phyloP scores from a whole-genome alignment of 2,797 vertebrate species.

The Cossypha polioptera region DNA sequence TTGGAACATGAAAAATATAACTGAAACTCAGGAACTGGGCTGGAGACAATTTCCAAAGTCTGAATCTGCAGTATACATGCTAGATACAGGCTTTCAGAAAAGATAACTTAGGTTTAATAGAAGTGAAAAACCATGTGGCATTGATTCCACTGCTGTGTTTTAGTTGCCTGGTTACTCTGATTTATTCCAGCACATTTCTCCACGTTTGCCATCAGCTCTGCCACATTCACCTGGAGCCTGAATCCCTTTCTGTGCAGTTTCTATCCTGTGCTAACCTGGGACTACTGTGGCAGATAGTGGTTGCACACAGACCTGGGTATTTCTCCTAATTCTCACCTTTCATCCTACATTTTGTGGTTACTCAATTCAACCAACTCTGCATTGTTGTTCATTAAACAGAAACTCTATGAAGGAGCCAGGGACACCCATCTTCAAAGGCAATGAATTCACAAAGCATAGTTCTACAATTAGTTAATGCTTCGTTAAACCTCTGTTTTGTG shows the following conservation, averaged over 20 bases:
- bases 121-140: accelerated
- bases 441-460: neutral
- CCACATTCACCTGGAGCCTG: neutral
- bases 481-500: neutral
- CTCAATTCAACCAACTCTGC: neutral
- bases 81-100: neutral
- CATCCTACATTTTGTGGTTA: neutral
- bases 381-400: neutral
- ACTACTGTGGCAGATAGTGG: neutral
- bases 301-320: neutral
- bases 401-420: neutral
- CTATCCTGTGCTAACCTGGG: too few relatives aligned
- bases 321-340: neutral
- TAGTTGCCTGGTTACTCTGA: neutral
- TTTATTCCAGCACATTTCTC: neutral
- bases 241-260: neutral
- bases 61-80: neutral
- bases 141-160: accelerated
- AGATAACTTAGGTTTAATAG: neutral
- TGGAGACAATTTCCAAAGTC: neutral
- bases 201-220: neutral
- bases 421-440: neutral
- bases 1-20: neutral
- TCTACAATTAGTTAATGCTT: neutral
- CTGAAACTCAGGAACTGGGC: neutral